Percentiles rank a stretch among this genome's conserved stretches.
phyloP scores from a whole-genome alignment of 2,113 vertebrate genomes.

The Indri indri region DNA sequence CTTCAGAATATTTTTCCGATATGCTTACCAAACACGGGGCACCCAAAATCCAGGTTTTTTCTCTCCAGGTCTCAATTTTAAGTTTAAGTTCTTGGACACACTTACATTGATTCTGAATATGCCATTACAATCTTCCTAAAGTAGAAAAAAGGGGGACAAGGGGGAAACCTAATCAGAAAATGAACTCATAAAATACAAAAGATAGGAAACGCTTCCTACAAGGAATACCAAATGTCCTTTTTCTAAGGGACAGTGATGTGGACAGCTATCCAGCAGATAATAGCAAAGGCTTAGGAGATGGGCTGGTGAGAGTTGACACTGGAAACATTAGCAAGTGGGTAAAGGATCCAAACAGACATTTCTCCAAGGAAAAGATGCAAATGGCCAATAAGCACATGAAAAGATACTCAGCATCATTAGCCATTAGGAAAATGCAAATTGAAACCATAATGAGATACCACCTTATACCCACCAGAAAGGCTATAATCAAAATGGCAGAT shows the following conservation, averaged over 20 bases:
- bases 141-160: background rate
- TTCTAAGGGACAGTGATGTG: background rate
- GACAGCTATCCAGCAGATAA: background rate
- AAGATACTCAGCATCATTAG: background rate
- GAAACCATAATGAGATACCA: background rate
- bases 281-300: background rate
- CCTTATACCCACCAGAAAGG: background rate
- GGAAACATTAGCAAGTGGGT: background rate
- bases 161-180: conserved; percentile 56
- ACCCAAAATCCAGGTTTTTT: conserved; percentile 99
- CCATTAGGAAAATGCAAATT: background rate
- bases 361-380: background rate
- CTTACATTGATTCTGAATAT: conserved; percentile 99
- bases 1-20: background rate
- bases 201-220: background rate
- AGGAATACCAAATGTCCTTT: background rate
- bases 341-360: background rate
- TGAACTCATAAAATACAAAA: background rate
- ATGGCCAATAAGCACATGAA: background rate
- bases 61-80: conserved; percentile 93
- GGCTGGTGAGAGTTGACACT: background rate
- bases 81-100: conserved; percentile 98
- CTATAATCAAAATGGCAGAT: background rate
- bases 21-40: conserved; percentile 94
- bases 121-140: conserved; percentile 95